Evolutionary conservation across 2,888 invertebrate species (phyloP).

Genomic region (Orthonychiurus folsomi): DNA sequence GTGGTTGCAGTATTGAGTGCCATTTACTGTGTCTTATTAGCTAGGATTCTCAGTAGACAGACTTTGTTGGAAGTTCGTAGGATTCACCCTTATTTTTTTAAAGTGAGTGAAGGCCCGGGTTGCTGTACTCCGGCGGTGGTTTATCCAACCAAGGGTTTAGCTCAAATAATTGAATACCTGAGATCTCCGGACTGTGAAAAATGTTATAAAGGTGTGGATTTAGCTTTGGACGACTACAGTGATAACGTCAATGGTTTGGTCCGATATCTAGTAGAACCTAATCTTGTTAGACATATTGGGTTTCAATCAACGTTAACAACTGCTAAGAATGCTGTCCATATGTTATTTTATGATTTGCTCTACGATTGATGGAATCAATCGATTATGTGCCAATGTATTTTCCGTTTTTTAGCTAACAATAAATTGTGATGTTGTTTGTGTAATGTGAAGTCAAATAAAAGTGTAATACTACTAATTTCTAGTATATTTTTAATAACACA

Average conservation of each 20-base stretch:
- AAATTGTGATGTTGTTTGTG: too few species aligned
- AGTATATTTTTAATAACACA: too few species aligned
- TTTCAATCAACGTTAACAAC: neutral
- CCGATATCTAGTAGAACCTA: neutral
- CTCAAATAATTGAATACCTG: neutral
- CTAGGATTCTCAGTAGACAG: neutral
- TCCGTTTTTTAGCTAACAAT: too few species aligned
- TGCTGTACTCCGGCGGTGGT: neutral
- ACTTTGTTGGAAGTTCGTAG: neutral
- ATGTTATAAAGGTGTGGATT: neutral
- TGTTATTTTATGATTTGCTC: neutral
- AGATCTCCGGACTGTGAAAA: neutral
- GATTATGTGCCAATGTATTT: too few species aligned
- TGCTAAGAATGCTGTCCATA: neutral
- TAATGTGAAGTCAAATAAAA: too few species aligned
- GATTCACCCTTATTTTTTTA: neutral
- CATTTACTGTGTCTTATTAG: neutral
- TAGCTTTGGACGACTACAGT: neutral
- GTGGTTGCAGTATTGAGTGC: neutral
- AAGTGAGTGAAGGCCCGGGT: neutral
- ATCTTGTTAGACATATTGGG: neutral
- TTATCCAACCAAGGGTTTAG: neutral
- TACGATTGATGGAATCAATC: neutral
- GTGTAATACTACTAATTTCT: too few species aligned
- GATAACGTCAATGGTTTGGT: neutral